A percentile compares a stretch with the other conserved stretches of the same genome.
Conservation (phyloP, 2,888 invertebrate species). For the Zaprionus obscuricornis region DNA sequence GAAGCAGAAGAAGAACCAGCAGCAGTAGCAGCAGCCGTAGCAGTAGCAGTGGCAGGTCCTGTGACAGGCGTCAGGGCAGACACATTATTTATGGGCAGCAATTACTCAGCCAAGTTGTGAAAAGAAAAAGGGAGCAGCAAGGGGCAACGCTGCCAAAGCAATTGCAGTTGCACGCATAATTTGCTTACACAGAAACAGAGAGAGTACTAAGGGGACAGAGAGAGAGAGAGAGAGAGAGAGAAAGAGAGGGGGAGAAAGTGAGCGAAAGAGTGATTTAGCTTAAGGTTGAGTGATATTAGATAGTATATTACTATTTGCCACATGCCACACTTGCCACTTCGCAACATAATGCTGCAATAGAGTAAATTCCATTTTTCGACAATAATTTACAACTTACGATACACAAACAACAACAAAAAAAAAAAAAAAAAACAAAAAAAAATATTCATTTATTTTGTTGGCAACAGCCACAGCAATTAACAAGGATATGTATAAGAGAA, state of each 20-base stretch:
- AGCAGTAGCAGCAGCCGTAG: no score
- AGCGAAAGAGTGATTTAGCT: no score
- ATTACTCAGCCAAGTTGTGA: conserved; percentile 41
- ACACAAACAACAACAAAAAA: conserved; percentile 1
- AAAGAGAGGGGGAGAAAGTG: not conserved
- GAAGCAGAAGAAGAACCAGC: no score
- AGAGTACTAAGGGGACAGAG: conserved; percentile 2
- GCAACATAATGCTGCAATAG: conserved; percentile 28
- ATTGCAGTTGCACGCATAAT: conserved; percentile 35
- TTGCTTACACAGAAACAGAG: conserved; percentile 30
- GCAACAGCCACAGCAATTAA: conserved; percentile 71
- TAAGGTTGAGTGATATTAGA: conserved; percentile 5
- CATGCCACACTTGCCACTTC: conserved; percentile 8
- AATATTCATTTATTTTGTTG: conserved; percentile 63
- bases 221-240: not conserved
- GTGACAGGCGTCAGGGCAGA: conserved; percentile 58
- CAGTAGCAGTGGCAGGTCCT: no score
- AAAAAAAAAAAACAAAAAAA: not conserved
- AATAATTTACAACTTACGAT: conserved; percentile 54
- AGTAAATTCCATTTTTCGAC: conserved; percentile 42
- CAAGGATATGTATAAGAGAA: conserved; percentile 28
- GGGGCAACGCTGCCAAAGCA: conserved; percentile 7
- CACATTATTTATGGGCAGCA: conserved; percentile 63
- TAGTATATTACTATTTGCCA: not conserved
- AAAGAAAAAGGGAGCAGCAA: not conserved